A percentile compares a stretch with the other conserved stretches of the same genome.
phyloP scores from a whole-genome alignment of 2,113 vertebrate genomes.

The Tetraodon nigroviridis region DNA sequence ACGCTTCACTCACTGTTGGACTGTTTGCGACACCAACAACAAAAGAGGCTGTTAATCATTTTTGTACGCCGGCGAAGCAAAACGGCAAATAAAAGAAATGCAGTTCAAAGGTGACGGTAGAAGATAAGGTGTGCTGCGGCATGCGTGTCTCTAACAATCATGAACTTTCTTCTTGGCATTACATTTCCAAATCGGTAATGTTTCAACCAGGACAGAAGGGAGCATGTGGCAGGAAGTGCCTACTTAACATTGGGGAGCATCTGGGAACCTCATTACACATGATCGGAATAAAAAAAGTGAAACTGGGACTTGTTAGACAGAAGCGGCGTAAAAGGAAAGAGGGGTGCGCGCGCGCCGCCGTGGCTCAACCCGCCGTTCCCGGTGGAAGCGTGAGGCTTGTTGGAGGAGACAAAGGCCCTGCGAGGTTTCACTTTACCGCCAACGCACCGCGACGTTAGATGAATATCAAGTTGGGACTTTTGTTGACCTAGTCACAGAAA shows the following conservation, averaged over 20 bases:
- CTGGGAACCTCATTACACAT: constrained; percentile 60
- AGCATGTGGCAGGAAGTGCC: constrained; percentile 41
- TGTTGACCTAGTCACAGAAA: constrained; percentile 33
- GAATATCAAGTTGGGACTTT: constrained; percentile 25
- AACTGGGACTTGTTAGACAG: constrained; percentile 26
- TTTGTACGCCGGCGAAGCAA: constrained; percentile 14
- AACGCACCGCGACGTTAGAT: constrained; percentile 8
- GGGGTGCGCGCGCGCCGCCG: too few relatives aligned
- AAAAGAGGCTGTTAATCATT: constrained; percentile 17
- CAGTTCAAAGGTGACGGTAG: constrained; percentile 10
- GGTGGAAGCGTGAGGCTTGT: too few relatives aligned
- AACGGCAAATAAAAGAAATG: constrained; percentile 16
- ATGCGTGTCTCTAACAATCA: constrained; percentile 6
- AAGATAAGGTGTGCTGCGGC: not conserved
- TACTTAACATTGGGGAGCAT: constrained; percentile 45
- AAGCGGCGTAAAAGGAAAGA: not conserved
- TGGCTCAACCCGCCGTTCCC: not conserved
- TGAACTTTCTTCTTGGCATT: constrained; percentile 23
- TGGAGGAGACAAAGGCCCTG: not conserved
- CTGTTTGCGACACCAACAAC: constrained; percentile 1
- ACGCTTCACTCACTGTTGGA: constrained; percentile 12
- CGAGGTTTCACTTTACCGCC: constrained; percentile 23
- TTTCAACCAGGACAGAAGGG: constrained; percentile 38
- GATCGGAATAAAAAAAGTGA: constrained; percentile 38
- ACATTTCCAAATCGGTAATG: constrained; percentile 32